Percentiles rank a stretch among this genome's conserved stretches.
These are phyloP conservation scores for Nesospiza acunhae DNA, from an alignment of 2,113 vertebrate genomes.

Conservation along the genomic window DNA sequence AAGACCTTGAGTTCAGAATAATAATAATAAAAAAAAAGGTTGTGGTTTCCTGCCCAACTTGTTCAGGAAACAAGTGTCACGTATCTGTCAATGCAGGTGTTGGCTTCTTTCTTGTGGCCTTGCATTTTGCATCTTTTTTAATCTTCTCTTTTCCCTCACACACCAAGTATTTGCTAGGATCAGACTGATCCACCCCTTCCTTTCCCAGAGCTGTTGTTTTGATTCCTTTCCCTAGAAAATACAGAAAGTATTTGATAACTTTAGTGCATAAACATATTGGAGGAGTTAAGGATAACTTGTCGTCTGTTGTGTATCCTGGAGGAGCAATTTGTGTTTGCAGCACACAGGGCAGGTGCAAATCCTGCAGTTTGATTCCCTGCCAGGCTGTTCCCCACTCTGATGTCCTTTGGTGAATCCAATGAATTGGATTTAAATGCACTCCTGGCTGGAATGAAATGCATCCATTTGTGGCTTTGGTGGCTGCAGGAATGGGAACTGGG, in stretches of 20 bases:
- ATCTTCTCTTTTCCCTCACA: background rate
- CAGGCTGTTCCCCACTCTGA: background rate
- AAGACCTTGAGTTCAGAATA: background rate
- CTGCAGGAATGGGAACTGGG: background rate
- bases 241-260: background rate
- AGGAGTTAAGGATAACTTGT: background rate
- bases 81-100: background rate
- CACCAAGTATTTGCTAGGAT: background rate
- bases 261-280: accelerated
- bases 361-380: background rate
- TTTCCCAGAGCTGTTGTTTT: background rate
- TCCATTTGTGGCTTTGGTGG: background rate
- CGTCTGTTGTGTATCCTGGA: background rate
- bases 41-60: background rate
- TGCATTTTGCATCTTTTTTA: background rate
- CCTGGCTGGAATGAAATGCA: accelerated
- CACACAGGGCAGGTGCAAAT: background rate
- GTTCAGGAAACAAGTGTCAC: background rate
- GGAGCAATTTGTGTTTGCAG: background rate
- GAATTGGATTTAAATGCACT: too few relatives aligned
- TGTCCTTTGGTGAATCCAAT: accelerated
- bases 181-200: background rate
- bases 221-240: background rate
- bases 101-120: background rate
- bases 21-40: background rate